phyloP scores from a whole-genome alignment of 2,797 vertebrate genomes.

The Mycteria americana region DNA sequence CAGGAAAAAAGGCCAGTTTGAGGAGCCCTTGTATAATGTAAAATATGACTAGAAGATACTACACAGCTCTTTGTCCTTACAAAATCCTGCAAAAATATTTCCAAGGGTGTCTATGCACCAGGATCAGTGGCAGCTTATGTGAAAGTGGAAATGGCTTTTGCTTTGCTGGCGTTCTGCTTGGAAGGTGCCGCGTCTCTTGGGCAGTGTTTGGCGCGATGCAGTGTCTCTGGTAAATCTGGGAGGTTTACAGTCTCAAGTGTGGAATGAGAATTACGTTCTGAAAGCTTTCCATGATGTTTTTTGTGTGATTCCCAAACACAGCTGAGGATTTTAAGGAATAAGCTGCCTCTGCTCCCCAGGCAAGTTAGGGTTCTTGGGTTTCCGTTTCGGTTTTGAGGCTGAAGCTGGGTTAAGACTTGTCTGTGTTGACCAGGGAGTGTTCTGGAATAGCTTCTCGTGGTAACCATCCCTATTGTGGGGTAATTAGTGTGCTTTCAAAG shows the following conservation, averaged over 20 bases:
- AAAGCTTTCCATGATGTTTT: not conserved
- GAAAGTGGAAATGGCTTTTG: not conserved
- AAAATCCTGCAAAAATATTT: not conserved
- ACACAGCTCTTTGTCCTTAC: not conserved
- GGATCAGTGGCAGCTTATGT: not conserved
- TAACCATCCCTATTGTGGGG: not conserved
- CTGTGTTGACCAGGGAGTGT: not conserved
- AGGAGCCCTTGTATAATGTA: not conserved
- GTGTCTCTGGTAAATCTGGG: not conserved
- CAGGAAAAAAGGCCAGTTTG: not conserved
- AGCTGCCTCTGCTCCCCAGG: not conserved
- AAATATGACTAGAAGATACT: not conserved
- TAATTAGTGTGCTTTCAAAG: not conserved
- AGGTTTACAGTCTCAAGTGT: not conserved
- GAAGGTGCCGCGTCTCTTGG: accelerated
- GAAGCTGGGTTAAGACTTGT: not conserved
- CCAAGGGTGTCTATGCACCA: accelerated
- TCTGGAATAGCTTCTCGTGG: not conserved
- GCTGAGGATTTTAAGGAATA: not conserved
- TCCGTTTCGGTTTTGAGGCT: not conserved
- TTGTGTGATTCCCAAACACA: not conserved
- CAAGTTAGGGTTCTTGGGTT: not conserved
- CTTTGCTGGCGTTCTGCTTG: not conserved
- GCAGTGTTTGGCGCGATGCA: not conserved
- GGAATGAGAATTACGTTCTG: not conserved